A percentile compares a stretch with the other conserved stretches of the same genome.
These are phyloP conservation scores for Priocnemis perturbator DNA, from an alignment of 2,888 invertebrate genomes.

Conservation along the genomic window DNA sequence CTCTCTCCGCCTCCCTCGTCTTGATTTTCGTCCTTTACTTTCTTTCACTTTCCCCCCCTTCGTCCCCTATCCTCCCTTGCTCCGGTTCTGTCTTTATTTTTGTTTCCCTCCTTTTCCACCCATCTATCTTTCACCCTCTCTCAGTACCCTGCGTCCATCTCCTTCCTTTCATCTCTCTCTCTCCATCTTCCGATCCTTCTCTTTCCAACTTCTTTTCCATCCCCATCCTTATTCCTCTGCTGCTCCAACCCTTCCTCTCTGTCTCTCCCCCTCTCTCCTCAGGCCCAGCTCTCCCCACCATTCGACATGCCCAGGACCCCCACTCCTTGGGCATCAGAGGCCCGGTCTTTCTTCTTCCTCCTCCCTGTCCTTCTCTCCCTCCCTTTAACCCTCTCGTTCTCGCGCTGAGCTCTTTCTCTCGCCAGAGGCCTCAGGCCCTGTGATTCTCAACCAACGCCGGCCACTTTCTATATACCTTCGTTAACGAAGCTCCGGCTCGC, in stretches of 20 bases:
- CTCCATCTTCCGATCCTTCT: neutral
- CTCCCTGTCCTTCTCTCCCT: too few species aligned
- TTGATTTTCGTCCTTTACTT: constrained; percentile 25
- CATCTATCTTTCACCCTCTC: constrained; percentile 13
- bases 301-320: too few species aligned
- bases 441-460: too few species aligned
- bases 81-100: neutral
- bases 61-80: constrained; percentile 30
- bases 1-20: constrained; percentile 35
- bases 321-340: too few species aligned
- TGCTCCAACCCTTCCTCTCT: constrained; percentile 36
- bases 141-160: neutral
- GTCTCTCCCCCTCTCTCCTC: constrained; percentile 27
- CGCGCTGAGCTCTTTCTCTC: too few species aligned
- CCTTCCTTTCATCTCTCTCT: neutral
- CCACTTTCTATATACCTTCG: too few species aligned
- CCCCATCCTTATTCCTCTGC: constrained; percentile 16
- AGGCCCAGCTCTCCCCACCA: constrained; percentile 21
- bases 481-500: too few species aligned
- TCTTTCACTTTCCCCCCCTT: constrained; percentile 35
- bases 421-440: too few species aligned
- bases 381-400: too few species aligned
- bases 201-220: too few species aligned
- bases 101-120: constrained; percentile 4
- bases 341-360: too few species aligned